Base-by-base conservation (phyloP, 2,797 vertebrate genomes). In the Micrastur ruficollis region DNA sequence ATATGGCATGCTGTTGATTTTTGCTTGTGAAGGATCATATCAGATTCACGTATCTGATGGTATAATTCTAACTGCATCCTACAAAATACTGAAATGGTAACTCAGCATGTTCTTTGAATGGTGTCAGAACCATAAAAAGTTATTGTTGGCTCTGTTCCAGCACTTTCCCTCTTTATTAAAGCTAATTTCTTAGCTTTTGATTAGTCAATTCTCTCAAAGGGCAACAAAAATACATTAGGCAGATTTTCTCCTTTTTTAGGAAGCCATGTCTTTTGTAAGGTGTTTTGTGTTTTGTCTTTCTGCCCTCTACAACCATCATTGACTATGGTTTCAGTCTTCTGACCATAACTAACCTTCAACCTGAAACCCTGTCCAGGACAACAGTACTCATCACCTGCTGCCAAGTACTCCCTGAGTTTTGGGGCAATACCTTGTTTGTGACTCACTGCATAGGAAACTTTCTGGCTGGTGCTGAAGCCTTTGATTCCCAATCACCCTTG, bases 1-100 rank as follows among this genome's bases (percentile, higher is more conserved):
- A 94, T 81, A 95, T 97, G 92, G 89, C 71, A 85, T 8, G 17
- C 70, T 81, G 85, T 92, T 96, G 81, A 47, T 87, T 96, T 95
- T 81, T 50, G 31, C 86, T 95, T 96, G 74, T 52, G 72, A 89
- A 81, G 70, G 89, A 86, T 80, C 89, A 19, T 25, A 61, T 75
- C 78, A 83, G 63, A 85, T 91, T 93, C 59, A 32, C 1, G 3
- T 82, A 80, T 80, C 80, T 40, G 34, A 55, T 78, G 63, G 42
- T 70, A 42, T 34, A 84, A 52, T 65, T 96, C 75, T 63, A 90
- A 83, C 44, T 84, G 50, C 32, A 25, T 80, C 66, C 56, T 71
- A 52, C 62, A 23, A 52, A 36, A 52, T 68, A 87, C 66, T 34
- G 80, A 90, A 88, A 73, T 81, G 61, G 62, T 58, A 92, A 59